Evolutionary conservation across 2,888 invertebrate species (phyloP), one percentile per base, ranked within the genome.

Genomic region (Enoplolaimus lenunculus): DNA sequence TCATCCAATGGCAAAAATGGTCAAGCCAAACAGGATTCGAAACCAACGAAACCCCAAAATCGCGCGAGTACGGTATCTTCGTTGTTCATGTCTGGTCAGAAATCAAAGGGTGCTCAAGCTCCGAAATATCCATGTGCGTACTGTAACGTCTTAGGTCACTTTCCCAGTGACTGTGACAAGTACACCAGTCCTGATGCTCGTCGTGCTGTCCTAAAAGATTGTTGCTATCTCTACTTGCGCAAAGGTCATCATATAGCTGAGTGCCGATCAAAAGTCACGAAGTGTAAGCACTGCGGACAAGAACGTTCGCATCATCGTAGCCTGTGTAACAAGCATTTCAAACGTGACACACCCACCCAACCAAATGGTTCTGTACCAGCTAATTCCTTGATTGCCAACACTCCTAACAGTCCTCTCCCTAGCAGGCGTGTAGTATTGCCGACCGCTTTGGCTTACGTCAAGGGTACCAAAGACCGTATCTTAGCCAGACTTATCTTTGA

Each of bases 291-390:
- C 21, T 45, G 45, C 21, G 45, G 21, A 45, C 45, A 45, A 45
- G 45, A 45, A 45, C 45, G 45, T 45, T 45, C 45, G 45, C 45
- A 45, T 45, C 45, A 45, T 45, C 45, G 45, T 45, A 45, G 45
- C 45, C 45, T 45, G 45, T 45, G 45, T 45, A 45, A 45, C 45
- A 45, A 45, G 45, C 45, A 45, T 7, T 45, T 45, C 45, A 45
- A 45, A 21, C 45, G 45, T 45, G 45, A 45, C 45, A 21, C 45
- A 45, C 45, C 45, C 21, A 21, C 45, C 21, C 45, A 45, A 45
- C 45, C 45, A 45, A 45, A 45, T 45, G 21, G 7, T 45, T 21
- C 45, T 21, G 45, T 21, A 45, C 45, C 45, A 21, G 45, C 45
- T 45, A 45, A 45, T 45, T 45, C 45, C 45, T 45, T 45, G 45